Evolutionary conservation across 2,797 vertebrate species (phyloP).

Genomic region (Pseudochromis fuscus): DNA sequence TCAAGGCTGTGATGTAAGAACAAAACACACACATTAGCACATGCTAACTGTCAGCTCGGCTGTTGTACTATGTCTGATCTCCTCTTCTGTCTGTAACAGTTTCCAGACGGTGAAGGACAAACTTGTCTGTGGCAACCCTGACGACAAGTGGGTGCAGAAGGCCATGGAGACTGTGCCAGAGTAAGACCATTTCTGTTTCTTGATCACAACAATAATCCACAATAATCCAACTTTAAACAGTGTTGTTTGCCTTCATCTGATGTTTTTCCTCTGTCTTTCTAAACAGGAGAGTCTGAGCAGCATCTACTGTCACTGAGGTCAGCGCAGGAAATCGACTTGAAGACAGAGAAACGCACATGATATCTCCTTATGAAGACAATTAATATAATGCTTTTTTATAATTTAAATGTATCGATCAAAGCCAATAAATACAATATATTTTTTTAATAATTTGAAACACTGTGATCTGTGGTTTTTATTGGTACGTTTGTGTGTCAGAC

Average conservation of each 20-base stretch:
- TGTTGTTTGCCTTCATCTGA: neutral
- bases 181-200: conserved; percentile 33
- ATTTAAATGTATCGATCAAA: neutral
- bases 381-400: conserved; percentile 1
- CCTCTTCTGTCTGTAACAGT: conserved; percentile 47
- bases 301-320: neutral
- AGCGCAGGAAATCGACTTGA: neutral
- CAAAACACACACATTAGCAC: neutral
- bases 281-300: neutral
- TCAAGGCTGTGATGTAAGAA: conserved; percentile 72
- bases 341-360: neutral
- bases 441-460: neutral
- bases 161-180: conserved; percentile 23
- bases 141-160: conserved; percentile 35
- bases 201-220: neutral
- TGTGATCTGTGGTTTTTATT: neutral
- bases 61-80: neutral
- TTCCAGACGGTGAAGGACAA: conserved; percentile 53
- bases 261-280: conserved; percentile 14
- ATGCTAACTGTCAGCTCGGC: neutral
- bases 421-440: conserved; percentile 33
- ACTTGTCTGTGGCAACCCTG: conserved; percentile 61
- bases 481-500: no score
- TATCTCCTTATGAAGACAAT: neutral
- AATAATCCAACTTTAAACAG: neutral